phyloP scores from a whole-genome alignment of 2,797 vertebrate genomes.

The Muscicapa comitata region DNA sequence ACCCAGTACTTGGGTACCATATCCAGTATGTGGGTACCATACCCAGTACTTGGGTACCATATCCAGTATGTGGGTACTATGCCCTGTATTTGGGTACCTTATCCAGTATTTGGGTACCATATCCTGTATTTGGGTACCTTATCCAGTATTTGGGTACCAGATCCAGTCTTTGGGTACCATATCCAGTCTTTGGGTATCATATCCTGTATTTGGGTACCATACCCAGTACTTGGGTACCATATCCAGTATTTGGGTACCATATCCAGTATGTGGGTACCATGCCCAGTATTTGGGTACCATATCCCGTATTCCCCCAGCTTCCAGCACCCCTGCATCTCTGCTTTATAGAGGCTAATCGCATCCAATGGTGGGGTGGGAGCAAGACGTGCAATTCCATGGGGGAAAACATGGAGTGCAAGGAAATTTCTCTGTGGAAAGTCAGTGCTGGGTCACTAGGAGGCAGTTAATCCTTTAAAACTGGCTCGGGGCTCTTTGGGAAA shows the following conservation, averaged over 20 bases:
- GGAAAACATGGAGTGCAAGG: not conserved
- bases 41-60: no score
- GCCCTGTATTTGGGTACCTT: not conserved
- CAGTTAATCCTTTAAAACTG: not conserved
- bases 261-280: not conserved
- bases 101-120: no score
- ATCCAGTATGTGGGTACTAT: not conserved
- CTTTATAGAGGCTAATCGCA: not conserved
- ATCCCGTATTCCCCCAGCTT: not conserved
- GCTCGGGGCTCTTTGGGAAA: rapidly evolving
- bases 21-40: not conserved
- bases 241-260: not conserved
- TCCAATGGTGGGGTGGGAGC: not conserved
- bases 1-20: not conserved
- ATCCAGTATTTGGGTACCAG: not conserved
- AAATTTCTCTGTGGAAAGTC: not conserved
- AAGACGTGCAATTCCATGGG: rapidly evolving
- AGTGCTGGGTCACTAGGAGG: not conserved
- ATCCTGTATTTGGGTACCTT: not conserved
- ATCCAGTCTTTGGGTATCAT: not conserved
- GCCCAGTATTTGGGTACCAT: not conserved
- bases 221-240: not conserved
- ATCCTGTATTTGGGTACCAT: no score
- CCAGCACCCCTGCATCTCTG: not conserved
- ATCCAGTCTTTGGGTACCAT: not conserved